phyloP scores from a whole-genome alignment of 2,113 vertebrate species.

The Protobothrops flavoviridis region DNA sequence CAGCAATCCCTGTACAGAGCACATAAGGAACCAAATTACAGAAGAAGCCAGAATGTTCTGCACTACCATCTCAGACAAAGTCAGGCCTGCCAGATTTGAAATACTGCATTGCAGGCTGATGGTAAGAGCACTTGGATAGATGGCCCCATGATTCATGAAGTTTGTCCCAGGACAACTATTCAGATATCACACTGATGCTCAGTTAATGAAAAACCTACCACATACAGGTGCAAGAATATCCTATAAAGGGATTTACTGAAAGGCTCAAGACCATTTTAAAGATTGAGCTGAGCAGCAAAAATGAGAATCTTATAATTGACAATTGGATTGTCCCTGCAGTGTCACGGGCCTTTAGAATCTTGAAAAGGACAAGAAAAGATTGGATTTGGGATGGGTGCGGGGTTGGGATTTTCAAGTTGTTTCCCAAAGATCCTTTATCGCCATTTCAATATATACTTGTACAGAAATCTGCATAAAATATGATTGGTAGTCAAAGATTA shows the following conservation, averaged over 20 bases:
- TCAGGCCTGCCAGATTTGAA: neutral
- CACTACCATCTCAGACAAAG: neutral
- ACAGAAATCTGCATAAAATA: neutral
- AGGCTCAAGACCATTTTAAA: conserved; percentile 1
- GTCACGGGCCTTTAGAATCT: neutral
- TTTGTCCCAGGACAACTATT: neutral
- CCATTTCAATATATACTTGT: neutral
- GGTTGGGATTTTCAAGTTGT: neutral
- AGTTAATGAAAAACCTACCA: conserved; percentile 9
- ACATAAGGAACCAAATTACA: neutral
- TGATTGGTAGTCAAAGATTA: neutral
- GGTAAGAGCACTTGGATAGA: neutral
- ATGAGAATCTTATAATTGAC: neutral
- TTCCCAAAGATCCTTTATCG: neutral
- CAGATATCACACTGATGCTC: neutral
- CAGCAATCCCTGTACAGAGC: neutral
- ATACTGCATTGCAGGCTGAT: neutral
- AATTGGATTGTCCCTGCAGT: neutral
- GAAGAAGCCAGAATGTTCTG: neutral
- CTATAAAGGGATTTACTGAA: conserved; percentile 13
- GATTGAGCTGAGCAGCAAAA: conserved; percentile 7
- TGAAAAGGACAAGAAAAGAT: neutral
- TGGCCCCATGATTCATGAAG: conserved; percentile 4
- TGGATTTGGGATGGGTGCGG: neutral
- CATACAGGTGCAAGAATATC: neutral